Conservation (phyloP, 2,113 vertebrate genomes). For the Pardalotus punctatus region DNA sequence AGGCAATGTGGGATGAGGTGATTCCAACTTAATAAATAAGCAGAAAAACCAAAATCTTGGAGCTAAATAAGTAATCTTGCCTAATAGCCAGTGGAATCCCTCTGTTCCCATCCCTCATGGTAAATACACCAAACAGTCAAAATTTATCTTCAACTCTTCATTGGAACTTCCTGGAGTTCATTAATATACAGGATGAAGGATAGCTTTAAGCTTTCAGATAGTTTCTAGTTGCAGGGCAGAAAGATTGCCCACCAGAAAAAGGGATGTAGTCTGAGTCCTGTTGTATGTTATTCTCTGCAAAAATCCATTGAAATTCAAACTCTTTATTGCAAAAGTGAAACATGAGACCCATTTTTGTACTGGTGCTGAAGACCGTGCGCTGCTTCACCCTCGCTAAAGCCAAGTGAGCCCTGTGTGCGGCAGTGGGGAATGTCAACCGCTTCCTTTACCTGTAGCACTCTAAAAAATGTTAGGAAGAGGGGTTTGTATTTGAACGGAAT, state of each 20-base stretch:
- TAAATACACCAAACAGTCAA: background rate
- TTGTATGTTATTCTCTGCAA: background rate
- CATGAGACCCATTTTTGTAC: background rate
- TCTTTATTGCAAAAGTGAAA: background rate
- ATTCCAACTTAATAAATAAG: background rate
- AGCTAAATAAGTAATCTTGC: background rate
- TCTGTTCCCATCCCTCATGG: background rate
- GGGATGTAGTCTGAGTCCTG: background rate
- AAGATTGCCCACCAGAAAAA: background rate
- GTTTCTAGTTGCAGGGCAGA: background rate
- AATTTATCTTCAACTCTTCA: background rate
- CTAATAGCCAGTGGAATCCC: background rate
- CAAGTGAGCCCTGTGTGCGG: background rate
- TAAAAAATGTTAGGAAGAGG: background rate
- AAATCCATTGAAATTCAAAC: background rate
- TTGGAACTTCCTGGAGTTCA: background rate
- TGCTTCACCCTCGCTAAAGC: rapidly evolving
- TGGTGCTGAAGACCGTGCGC: background rate
- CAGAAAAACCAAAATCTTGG: background rate
- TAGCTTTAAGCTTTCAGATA: background rate
- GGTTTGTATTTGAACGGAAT: background rate
- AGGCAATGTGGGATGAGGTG: background rate
- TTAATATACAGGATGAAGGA: background rate
- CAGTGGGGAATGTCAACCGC: background rate
- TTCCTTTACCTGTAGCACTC: background rate